Percentiles rank a stretch among this genome's conserved stretches.
Conservation (phyloP, 2,113 vertebrate genomes). For the Cyprinodon variegatus region DNA sequence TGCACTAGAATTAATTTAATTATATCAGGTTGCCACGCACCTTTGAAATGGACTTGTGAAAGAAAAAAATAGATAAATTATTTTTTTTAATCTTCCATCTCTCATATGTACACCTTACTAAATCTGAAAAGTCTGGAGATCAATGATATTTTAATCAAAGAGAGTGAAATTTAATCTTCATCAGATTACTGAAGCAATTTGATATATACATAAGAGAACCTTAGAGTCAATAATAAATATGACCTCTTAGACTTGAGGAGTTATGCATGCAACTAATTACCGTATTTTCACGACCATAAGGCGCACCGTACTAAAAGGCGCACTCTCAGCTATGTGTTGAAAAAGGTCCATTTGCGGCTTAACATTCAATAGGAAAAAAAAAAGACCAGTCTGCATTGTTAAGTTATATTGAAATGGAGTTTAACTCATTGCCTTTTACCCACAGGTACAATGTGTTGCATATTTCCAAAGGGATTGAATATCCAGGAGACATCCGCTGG, state of each 20-base stretch:
- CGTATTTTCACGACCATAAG: no score
- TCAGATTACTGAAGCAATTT: neutral
- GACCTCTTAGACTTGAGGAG: neutral
- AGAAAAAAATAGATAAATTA: neutral
- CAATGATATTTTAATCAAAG: neutral
- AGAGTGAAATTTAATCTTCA: neutral
- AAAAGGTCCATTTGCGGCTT: neutral
- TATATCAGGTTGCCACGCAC: neutral
- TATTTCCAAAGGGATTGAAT: conserved; percentile 97
- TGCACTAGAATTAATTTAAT: neutral
- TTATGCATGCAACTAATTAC: neutral
- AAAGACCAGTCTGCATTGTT: neutral
- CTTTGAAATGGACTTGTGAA: neutral
- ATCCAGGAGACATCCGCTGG: conserved; percentile 95
- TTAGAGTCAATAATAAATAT: neutral
- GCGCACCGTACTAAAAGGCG: no score
- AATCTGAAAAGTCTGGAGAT: neutral
- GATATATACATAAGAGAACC: neutral
- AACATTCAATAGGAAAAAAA: neutral
- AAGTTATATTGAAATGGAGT: conserved; percentile 7
- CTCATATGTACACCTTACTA: neutral
- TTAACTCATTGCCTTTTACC: conserved; percentile 6
- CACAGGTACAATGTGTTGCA: conserved; percentile 95
- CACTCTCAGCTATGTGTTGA: no score
- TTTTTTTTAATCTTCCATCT: neutral